Evolutionary conservation across 2,113 vertebrate species (phyloP).

Genomic region (Daphoenositta chrysoptera): DNA sequence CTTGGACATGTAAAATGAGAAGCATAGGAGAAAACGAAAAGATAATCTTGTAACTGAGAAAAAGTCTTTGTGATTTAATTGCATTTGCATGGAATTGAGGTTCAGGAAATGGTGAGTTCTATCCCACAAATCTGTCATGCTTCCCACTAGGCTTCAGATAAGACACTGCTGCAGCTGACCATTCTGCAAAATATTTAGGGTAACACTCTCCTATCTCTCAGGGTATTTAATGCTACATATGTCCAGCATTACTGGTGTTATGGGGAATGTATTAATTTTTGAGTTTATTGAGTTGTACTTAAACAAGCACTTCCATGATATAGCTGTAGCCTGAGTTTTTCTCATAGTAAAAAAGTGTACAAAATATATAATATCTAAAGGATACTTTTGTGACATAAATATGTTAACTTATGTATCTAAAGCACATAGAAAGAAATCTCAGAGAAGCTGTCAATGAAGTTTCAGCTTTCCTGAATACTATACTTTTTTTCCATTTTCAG

Average conservation of each 20-base stretch:
- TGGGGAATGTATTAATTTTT: neutral
- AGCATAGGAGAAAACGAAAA: neutral
- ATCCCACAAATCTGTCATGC: neutral
- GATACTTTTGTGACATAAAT: neutral
- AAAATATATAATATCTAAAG: neutral
- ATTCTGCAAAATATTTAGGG: neutral
- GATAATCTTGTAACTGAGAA: neutral
- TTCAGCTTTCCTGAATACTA: neutral
- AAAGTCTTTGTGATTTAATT: conserved; percentile 7
- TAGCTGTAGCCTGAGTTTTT: neutral
- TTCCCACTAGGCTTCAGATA: neutral
- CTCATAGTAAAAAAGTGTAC: neutral
- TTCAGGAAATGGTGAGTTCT: neutral
- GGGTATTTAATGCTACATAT: neutral
- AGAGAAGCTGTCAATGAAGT: neutral
- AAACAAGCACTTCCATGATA: neutral
- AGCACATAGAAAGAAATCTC: neutral
- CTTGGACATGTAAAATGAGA: conserved; percentile 4
- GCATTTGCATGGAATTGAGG: neutral
- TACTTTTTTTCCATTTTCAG: conserved; percentile 54
- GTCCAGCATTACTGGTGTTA: neutral
- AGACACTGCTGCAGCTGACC: neutral
- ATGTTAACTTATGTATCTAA: neutral
- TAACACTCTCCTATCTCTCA: neutral
- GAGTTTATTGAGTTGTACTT: neutral